Conservation (phyloP, 2,797 vertebrate genomes). For the Meda fulgida region DNA sequence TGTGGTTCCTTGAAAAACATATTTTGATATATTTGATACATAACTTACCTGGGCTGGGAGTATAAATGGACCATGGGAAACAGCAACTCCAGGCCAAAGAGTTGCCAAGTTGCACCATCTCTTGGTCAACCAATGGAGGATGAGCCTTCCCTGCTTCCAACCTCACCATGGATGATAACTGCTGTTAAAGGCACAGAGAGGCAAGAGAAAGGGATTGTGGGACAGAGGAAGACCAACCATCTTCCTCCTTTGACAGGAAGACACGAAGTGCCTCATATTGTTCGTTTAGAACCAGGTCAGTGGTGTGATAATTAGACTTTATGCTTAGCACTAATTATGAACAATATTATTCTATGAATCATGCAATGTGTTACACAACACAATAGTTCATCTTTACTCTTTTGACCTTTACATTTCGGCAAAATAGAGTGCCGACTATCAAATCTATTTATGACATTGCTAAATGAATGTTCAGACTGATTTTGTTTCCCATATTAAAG, state of each 20-base stretch:
- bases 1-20: constrained; percentile 15
- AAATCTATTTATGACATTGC: neutral
- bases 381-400: neutral
- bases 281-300: constrained; percentile 68
- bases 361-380: neutral
- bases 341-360: neutral
- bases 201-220: constrained; percentile 56
- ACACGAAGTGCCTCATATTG: constrained; percentile 59
- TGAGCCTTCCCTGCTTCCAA: constrained; percentile 14
- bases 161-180: constrained; percentile 66
- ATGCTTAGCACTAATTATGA: neutral
- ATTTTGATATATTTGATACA: neutral
- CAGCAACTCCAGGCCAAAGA: constrained; percentile 77
- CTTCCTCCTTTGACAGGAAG: constrained; percentile 65
- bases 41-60: neutral
- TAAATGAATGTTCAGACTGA: neutral
- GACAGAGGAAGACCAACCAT: constrained; percentile 50
- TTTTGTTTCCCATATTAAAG: neutral
- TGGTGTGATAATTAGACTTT: neutral
- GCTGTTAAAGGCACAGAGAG: constrained; percentile 49
- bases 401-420: neutral
- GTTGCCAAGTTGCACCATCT: constrained; percentile 81
- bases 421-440: neutral
- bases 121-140: constrained; percentile 50
- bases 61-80: constrained; percentile 80